These are phyloP conservation scores for Remorina albescens DNA, from an alignment of 2,797 vertebrate species.

Conservation along the genomic window DNA sequence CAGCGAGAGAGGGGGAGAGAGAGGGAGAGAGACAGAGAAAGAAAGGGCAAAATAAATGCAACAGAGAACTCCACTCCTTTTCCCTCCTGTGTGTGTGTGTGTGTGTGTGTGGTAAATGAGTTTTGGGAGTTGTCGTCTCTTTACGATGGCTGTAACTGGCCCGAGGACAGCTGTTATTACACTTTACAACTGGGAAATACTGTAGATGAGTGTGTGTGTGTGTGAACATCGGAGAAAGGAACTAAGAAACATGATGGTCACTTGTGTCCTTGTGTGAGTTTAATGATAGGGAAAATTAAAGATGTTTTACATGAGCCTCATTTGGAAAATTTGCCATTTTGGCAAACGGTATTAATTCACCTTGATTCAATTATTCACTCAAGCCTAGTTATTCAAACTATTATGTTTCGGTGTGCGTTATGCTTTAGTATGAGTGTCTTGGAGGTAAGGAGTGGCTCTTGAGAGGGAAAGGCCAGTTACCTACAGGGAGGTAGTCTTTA, in stretches of 20 bases:
- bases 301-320: conserved; percentile 37
- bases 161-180: conserved; percentile 82
- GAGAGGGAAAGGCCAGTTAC: conserved; percentile 50
- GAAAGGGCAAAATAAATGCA: conserved; percentile 47
- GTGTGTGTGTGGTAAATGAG: conserved; percentile 74
- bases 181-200: conserved; percentile 80
- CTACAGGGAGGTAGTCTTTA: conserved; percentile 62
- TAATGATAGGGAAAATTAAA: conserved; percentile 55
- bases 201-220: conserved; percentile 33
- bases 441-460: conserved; percentile 58
- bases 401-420: conserved; percentile 22
- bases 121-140: conserved; percentile 82
- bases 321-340: conserved; percentile 38
- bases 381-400: conserved; percentile 24
- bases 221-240: conserved; percentile 17
- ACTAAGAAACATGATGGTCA: conserved; percentile 35
- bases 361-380: conserved; percentile 47
- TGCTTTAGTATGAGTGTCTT: conserved; percentile 33
- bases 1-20: conserved; percentile 1
- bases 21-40: conserved; percentile 21
- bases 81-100: conserved; percentile 28
- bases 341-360: conserved; percentile 45
- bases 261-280: conserved; percentile 52
- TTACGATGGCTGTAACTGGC: conserved; percentile 82
- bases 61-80: conserved; percentile 50